A percentile compares a stretch with the other conserved stretches of the same genome.
Conservation (phyloP, 1,140 invertebrate genomes). For the Eufriesea mexicana region DNA sequence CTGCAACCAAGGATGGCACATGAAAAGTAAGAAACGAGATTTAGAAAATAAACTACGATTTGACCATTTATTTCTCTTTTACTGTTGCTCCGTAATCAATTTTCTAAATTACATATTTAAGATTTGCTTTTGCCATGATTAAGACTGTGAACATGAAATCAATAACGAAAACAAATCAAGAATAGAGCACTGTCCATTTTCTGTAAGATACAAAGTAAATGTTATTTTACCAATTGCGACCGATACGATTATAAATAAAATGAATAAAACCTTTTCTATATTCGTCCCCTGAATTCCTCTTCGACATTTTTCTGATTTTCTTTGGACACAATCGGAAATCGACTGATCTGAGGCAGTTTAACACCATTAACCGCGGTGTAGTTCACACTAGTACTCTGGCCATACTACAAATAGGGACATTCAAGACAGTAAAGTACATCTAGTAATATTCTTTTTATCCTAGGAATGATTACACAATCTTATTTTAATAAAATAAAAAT, state of each 20-base stretch:
- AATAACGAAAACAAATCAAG: conserved; percentile 44
- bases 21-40: conserved; percentile 29
- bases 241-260: conserved; percentile 67
- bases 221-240: conserved; percentile 40
- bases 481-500: not conserved
- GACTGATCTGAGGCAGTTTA: conserved; percentile 50
- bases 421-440: not conserved
- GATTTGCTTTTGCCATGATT: conserved; percentile 15
- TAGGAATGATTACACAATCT: not conserved
- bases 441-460: not conserved
- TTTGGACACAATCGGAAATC: conserved; percentile 46
- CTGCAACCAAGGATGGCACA: conserved; percentile 27
- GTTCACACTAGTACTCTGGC: conserved; percentile 12
- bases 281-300: conserved; percentile 70
- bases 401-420: conserved; percentile 17
- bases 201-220: conserved; percentile 31
- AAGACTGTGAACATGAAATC: conserved; percentile 33
- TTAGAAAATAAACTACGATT: conserved; percentile 18
- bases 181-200: conserved; percentile 1
- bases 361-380: conserved; percentile 54
- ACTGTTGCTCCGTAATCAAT: not conserved
- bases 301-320: conserved; percentile 73
- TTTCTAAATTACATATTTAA: conserved; percentile 2
- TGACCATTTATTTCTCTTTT: not conserved
- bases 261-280: conserved; percentile 81